Conservation (phyloP, 2,888 invertebrate genomes). For the Cosmorhoe ocellata region DNA sequence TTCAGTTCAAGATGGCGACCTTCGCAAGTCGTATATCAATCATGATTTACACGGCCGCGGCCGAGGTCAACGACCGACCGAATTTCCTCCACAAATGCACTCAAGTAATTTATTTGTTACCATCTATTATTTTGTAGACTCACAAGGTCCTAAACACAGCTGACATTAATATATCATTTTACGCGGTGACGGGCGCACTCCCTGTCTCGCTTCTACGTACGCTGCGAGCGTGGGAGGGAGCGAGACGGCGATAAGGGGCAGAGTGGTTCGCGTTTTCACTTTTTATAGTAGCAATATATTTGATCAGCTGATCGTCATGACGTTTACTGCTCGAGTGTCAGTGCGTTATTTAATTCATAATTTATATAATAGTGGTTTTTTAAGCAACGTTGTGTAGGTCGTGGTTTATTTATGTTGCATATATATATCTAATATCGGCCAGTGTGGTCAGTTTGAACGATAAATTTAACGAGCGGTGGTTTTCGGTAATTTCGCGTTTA, state of each 20-base stretch:
- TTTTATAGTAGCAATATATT: slow-evolving; percentile 83
- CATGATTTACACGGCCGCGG: slow-evolving; percentile 76
- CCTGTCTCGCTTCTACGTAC: slow-evolving; percentile 49
- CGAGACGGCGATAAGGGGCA: slow-evolving; percentile 58
- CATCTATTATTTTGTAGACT: slow-evolving; percentile 83
- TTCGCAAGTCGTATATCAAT: slow-evolving; percentile 78
- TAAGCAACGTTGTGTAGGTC: slow-evolving; percentile 72
- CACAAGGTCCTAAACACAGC: slow-evolving; percentile 82
- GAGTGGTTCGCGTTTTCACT: slow-evolving; percentile 80
- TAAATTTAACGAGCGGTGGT: slow-evolving; percentile 47
- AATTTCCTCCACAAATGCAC: slow-evolving; percentile 81
- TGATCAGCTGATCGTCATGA: slow-evolving; percentile 82
- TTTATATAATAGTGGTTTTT: slow-evolving; percentile 76
- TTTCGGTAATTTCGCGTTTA: slow-evolving; percentile 45
- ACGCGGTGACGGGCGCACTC: slow-evolving; percentile 66
- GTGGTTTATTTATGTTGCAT: slow-evolving; percentile 69
- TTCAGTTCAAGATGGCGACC: slow-evolving; percentile 79
- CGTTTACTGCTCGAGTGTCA: slow-evolving; percentile 71
- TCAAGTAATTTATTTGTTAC: slow-evolving; percentile 81
- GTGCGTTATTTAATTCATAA: slow-evolving; percentile 79
- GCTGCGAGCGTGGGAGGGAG: slow-evolving; percentile 37
- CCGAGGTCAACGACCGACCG: slow-evolving; percentile 79
- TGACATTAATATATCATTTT: slow-evolving; percentile 83
- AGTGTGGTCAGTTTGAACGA: slow-evolving; percentile 37
- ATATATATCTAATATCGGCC: slow-evolving; percentile 63